These are phyloP conservation scores for Brachyhypopomus gauderio DNA, from an alignment of 2,113 vertebrate species.

Conservation along the genomic window DNA sequence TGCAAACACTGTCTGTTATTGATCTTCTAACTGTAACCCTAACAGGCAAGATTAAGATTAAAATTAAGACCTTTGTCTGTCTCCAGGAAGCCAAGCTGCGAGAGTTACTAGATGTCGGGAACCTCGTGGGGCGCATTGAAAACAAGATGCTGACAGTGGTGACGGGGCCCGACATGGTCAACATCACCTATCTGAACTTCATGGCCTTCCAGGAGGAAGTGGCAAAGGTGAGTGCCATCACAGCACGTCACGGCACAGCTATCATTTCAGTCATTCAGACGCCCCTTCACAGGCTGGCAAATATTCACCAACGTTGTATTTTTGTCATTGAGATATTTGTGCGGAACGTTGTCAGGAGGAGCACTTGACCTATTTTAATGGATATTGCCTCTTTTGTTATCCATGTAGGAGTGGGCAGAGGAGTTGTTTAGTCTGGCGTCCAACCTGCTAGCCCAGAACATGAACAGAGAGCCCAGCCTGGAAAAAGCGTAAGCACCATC, in stretches of 20 bases:
- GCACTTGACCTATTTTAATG: constrained; percentile 18
- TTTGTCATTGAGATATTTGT: constrained; percentile 4
- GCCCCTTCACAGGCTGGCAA: neutral
- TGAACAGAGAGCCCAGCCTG: constrained; percentile 92
- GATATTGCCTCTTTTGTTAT: constrained; percentile 46
- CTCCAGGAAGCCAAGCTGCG: constrained; percentile 92
- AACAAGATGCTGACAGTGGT: constrained; percentile 95
- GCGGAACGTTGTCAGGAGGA: neutral
- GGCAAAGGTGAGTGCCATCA: constrained; percentile 81
- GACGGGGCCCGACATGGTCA: constrained; percentile 91
- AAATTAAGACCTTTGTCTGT: constrained; percentile 16
- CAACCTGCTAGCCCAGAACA: constrained; percentile 94
- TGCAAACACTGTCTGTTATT: neutral
- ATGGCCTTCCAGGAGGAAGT: constrained; percentile 95
- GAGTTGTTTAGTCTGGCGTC: constrained; percentile 94
- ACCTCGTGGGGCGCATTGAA: constrained; percentile 87
- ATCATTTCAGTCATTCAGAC: neutral
- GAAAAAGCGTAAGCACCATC: constrained; percentile 92
- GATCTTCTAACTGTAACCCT: neutral
- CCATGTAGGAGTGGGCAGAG: constrained; percentile 89
- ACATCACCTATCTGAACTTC: constrained; percentile 93
- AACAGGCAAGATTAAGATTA: neutral
- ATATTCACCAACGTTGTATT: neutral
- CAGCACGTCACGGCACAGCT: neutral
- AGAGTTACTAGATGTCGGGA: constrained; percentile 91